Evolutionary conservation across 1,140 invertebrate genomes (phyloP).

Genomic region (Drosophila rufa): DNA sequence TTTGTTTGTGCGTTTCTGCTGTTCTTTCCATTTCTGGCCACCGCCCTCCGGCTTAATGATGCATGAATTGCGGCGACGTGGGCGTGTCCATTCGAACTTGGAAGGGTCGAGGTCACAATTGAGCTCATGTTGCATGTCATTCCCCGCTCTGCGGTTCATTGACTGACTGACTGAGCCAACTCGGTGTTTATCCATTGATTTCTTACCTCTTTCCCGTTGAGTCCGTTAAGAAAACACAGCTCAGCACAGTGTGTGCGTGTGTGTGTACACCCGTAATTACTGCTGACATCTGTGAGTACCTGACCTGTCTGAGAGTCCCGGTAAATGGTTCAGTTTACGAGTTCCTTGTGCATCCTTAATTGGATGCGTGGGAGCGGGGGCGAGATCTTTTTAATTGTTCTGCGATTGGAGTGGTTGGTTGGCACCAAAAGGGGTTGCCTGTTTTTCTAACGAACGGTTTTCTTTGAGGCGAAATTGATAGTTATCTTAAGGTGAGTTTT

Average conservation of each 20-base stretch:
- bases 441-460: slow-evolving; percentile 7
- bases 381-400: slow-evolving; percentile 36
- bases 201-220: slow-evolving; percentile 65
- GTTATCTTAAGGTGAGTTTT: slow-evolving; percentile 3
- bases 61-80: slow-evolving; percentile 63
- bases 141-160: slow-evolving; percentile 41
- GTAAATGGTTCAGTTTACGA: slow-evolving; percentile 66
- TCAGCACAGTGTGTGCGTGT: slow-evolving; percentile 18
- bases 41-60: slow-evolving; percentile 55
- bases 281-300: slow-evolving; percentile 53
- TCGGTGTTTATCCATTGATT: slow-evolving; percentile 72
- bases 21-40: slow-evolving; percentile 58
- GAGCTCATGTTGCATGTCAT: slow-evolving; percentile 39
- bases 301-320: slow-evolving; percentile 51
- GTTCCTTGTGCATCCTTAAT: slow-evolving; percentile 46
- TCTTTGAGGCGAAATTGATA: slow-evolving; percentile 1
- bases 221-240: slow-evolving; percentile 37
- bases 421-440: slow-evolving; percentile 1
- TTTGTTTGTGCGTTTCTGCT: slow-evolving; percentile 23
- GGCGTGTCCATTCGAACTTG: slow-evolving; percentile 23
- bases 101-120: slow-evolving; percentile 70
- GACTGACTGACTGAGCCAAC: slow-evolving; percentile 33
- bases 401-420: slow-evolving; percentile 4
- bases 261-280: slow-evolving; percentile 56
- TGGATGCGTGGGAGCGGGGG: slow-evolving; percentile 26